Base-by-base conservation (phyloP, 2,113 vertebrate genomes). In the Panurus biarmicus region DNA sequence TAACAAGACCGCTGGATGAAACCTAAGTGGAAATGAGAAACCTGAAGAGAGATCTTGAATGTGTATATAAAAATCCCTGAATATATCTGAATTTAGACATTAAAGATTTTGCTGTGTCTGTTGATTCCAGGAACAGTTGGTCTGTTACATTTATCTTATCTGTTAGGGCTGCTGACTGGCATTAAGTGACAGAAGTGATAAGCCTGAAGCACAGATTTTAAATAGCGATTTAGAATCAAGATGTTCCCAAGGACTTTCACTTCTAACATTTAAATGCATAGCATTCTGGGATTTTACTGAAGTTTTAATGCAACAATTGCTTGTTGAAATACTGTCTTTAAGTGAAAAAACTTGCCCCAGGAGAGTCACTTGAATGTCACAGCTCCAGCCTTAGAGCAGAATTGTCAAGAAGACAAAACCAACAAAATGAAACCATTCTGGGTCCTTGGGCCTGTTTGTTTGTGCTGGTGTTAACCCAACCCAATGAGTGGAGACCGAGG, bases 1-100 rank as follows among this genome's bases (percentile, higher is more conserved):
- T 99, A 90, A 99, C 98, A 53, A 98, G 98, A 98, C 83, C 98
- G 28, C 73, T 98, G 35, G 96, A 98, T 94, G 98, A 99, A 97
- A 97, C 96, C 33, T 98, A 94, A 95, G 51, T 24, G 23, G 65
- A 65, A 57, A 64, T 40, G 38, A 84, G 15, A 69, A 84, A 77
- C 35, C 29, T 42, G 45, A 62, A 69, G 38, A 77, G n/a, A 8
- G 19, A 11, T 65, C 50, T 45, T 72, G 71, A 67, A 62, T 66
- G 47, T 45, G 54, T 38, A 3, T 23, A 29, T 28, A 74, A 74
- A 86, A 87, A 67, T 73, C 13, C 45, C 19, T 73, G 33, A 16
- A 14, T 78, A 26, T 33, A 62, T 54, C 36, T 58, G 48, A 69
- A 70, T 56, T 79, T 57, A 73, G 31, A 70, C 26, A 35, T 6